phyloP scores from a whole-genome alignment of 30 jellyfish, hydroid and myxozoan species.

The Hydractinia echinata region DNA sequence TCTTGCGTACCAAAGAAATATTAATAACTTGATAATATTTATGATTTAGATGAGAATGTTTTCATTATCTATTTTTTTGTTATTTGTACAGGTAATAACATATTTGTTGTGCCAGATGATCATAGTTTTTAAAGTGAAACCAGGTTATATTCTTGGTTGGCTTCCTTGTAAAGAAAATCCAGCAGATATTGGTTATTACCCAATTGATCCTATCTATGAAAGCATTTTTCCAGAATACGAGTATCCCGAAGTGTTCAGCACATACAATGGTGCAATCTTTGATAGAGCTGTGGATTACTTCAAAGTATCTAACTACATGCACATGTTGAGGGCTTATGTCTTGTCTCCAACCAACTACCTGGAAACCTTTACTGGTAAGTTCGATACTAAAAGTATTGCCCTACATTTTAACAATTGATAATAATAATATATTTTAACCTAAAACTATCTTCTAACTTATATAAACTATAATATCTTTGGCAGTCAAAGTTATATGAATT shows the following conservation, averaged over 20 bases:
- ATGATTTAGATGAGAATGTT: no score
- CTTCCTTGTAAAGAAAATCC: not conserved
- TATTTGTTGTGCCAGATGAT: conserved; percentile 7
- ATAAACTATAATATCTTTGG: no score
- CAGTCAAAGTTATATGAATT: no score
- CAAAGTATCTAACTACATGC: not conserved
- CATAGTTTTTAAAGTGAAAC: not conserved
- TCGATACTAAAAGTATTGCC: no score
- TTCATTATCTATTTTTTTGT: not conserved
- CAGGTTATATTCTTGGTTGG: conserved; percentile 11
- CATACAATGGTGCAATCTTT: not conserved
- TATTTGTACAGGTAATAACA: not conserved
- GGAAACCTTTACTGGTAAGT: not conserved
- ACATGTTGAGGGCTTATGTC: conserved; percentile 1
- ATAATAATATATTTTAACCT: no score
- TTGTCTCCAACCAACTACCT: not conserved
- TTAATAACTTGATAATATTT: no score
- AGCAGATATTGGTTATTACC: conserved; percentile 1
- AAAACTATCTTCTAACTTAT: no score
- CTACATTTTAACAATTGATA: no score
- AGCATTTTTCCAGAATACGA: not conserved
- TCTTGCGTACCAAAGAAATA: no score
- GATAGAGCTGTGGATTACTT: not conserved
- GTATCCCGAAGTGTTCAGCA: not conserved
- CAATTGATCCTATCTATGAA: conserved; percentile 10